Percentiles rank a stretch among this genome's conserved stretches.
Evolutionary conservation across 2,888 invertebrate species (phyloP).

Genomic region (Drosophila nigricruria): DNA sequence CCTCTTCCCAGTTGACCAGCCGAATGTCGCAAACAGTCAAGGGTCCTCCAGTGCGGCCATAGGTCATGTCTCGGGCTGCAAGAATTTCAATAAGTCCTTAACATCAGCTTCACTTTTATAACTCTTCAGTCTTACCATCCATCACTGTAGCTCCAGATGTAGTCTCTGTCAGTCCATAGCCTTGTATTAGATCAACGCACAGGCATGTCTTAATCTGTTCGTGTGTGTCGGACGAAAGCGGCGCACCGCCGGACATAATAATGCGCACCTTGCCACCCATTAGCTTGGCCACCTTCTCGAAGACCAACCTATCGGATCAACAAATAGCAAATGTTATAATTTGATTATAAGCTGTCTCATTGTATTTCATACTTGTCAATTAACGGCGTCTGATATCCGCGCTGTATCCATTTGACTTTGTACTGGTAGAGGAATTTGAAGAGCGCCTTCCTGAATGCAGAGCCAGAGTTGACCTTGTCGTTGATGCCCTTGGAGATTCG

Average conservation of each 20-base stretch:
- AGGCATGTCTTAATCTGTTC: conserved; percentile 96
- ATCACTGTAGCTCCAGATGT: conserved; percentile 96
- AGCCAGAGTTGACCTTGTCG: conserved; percentile 95
- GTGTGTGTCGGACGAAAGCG: conserved; percentile 97
- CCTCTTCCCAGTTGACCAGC: conserved; percentile 97
- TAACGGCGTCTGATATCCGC: conserved; percentile 93
- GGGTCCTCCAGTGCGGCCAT: conserved; percentile 95
- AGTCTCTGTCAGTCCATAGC: conserved; percentile 99
- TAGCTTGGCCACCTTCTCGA: conserved; percentile 87
- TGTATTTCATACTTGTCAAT: conserved; percentile 87
- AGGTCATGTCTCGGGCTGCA: conserved; percentile 86
- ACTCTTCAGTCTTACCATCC: conserved; percentile 87
- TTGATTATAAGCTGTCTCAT: no score
- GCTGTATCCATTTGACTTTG: conserved; percentile 93
- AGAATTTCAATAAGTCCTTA: not conserved
- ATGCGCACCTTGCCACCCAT: conserved; percentile 96
- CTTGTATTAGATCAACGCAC: conserved; percentile 95
- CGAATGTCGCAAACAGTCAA: conserved; percentile 93
- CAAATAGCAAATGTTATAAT: not conserved
- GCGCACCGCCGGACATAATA: conserved; percentile 97
- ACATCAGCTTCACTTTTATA: not conserved
- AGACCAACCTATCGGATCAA: conserved; percentile 79
- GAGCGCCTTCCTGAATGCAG: conserved; percentile 91
- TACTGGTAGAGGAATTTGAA: conserved; percentile 98
- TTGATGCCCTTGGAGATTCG: conserved; percentile 98